phyloP scores from a whole-genome alignment of 2,888 invertebrate species.

The Metalampra italica region DNA sequence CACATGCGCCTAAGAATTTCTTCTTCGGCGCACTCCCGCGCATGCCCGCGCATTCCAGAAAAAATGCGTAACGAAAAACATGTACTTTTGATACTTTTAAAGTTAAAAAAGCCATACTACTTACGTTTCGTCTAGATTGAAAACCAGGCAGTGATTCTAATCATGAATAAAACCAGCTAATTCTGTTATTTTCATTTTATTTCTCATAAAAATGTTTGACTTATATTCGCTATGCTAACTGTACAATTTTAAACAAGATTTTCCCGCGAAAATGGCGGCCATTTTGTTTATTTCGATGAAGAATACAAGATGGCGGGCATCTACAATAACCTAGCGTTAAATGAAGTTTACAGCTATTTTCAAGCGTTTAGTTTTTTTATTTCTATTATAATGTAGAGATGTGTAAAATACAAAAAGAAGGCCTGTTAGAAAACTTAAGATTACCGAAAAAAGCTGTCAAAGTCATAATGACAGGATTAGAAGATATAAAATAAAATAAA shows the following conservation, averaged over 20 bases:
- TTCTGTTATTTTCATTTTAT: constrained; percentile 24
- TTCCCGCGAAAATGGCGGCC: constrained; percentile 23
- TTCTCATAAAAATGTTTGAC: constrained; percentile 36
- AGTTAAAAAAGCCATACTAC: too few relatives aligned
- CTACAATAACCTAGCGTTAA: constrained; percentile 9
- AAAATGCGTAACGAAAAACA: too few relatives aligned
- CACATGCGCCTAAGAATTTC: too few relatives aligned
- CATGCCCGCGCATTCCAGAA: too few relatives aligned
- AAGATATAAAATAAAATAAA: too few relatives aligned
- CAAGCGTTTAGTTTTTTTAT: constrained; percentile 7
- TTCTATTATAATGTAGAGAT: not conserved
- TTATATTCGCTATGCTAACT: constrained; percentile 14
- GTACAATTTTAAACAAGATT: constrained; percentile 27
- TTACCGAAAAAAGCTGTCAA: too few relatives aligned
- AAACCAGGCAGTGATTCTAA: too few relatives aligned
- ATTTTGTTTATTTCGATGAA: constrained; percentile 25
- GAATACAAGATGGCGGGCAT: constrained; percentile 32
- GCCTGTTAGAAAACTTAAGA: not conserved
- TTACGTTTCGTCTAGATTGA: too few relatives aligned
- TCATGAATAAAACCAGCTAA: constrained; percentile 16
- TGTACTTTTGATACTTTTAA: too few relatives aligned
- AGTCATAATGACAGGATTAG: too few relatives aligned
- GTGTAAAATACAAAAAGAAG: not conserved
- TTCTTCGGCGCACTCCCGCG: too few relatives aligned
- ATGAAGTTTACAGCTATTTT: not conserved